phyloP scores from a whole-genome alignment of 2,888 invertebrate species.

The Coleophora deauratella region DNA sequence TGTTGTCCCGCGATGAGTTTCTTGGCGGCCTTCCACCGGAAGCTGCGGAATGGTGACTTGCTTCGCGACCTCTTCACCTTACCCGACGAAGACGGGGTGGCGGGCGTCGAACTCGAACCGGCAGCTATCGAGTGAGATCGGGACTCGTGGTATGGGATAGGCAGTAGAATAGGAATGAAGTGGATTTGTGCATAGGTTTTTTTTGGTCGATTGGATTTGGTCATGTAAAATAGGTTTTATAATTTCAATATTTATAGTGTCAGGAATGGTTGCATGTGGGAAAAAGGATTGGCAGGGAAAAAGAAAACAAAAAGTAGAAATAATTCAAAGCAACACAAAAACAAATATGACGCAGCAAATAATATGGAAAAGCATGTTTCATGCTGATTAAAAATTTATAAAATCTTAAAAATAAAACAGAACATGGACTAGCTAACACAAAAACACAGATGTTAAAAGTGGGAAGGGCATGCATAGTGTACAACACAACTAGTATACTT shows the following conservation, averaged over 20 bases:
- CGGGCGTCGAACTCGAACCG: conserved; percentile 57
- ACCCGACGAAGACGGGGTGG: conserved; percentile 71
- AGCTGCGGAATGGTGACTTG: conserved; percentile 95
- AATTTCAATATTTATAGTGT: conserved; percentile 1
- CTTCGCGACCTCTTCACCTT: conserved; percentile 90
- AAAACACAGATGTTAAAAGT: conserved; percentile 48
- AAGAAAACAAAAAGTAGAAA: conserved; percentile 46
- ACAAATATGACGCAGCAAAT: conserved; percentile 55
- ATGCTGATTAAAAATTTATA: conserved; percentile 26
- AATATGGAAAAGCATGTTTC: conserved; percentile 54
- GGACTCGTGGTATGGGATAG: conserved; percentile 21
- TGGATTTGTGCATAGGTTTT: not conserved
- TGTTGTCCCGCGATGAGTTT: conserved; percentile 78
- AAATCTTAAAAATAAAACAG: conserved; percentile 18
- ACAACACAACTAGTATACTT: not conserved
- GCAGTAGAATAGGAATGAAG: conserved; percentile 2
- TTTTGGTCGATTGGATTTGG: no score
- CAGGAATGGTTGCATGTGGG: conserved; percentile 9
- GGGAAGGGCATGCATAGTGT: conserved; percentile 26
- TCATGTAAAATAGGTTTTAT: no score
- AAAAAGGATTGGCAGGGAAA: conserved; percentile 22
- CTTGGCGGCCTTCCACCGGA: conserved; percentile 90
- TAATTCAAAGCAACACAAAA: conserved; percentile 68
- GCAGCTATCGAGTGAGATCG: conserved; percentile 33
- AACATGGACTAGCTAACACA: conserved; percentile 22